phyloP scores from a whole-genome alignment of 2,113 vertebrate species.

The Macquaria australasica region DNA sequence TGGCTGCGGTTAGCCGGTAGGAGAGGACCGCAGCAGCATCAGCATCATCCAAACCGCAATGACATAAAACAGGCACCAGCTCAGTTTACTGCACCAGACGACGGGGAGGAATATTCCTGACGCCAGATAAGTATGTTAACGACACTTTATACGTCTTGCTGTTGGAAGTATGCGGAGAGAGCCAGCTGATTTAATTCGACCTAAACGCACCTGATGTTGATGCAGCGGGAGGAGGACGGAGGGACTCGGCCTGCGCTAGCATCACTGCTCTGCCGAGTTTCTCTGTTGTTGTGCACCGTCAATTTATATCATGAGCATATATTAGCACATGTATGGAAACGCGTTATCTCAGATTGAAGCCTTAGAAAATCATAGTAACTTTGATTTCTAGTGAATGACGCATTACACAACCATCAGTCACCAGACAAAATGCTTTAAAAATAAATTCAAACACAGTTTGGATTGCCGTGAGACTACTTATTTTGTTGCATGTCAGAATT shows the following conservation, averaged over 20 bases:
- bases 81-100: background rate
- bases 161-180: background rate
- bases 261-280: conserved; percentile 22
- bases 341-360: background rate
- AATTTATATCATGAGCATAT: background rate
- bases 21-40: conserved; percentile 62
- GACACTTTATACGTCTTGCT: background rate
- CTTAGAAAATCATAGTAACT: background rate
- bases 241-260: conserved; percentile 57
- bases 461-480: too few relatives aligned
- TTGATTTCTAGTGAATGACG: background rate
- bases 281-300: too few relatives aligned
- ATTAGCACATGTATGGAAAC: background rate
- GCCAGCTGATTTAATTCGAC: conserved; percentile 22
- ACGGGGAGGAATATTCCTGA: background rate
- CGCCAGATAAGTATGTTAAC: conserved; percentile 51
- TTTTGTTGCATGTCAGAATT: background rate
- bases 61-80: conserved; percentile 12
- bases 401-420: background rate
- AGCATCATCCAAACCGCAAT: conserved; percentile 35
- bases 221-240: conserved; percentile 30
- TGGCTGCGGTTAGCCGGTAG: conserved; percentile 45
- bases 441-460: background rate
- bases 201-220: conserved; percentile 20
- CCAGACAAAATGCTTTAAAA: background rate